A percentile compares a stretch with the other conserved stretches of the same genome.
Conservation (phyloP, 2,113 vertebrate species). For the Embiotoca jacksoni region DNA sequence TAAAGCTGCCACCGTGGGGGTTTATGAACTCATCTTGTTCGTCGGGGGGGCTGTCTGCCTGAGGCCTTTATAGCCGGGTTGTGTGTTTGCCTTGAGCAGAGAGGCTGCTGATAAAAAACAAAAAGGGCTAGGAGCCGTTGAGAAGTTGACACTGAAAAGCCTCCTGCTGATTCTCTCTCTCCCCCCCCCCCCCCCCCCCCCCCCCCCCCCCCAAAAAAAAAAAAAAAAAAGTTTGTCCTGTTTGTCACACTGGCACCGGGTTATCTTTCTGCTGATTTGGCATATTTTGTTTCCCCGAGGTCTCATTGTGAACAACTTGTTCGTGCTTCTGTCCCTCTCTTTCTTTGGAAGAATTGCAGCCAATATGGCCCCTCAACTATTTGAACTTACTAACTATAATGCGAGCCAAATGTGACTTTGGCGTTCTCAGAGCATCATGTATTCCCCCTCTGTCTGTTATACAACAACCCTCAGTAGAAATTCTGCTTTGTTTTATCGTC, state of each 20-base stretch:
- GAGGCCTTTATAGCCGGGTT: slow-evolving; percentile 33
- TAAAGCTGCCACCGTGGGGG: slow-evolving; percentile 54
- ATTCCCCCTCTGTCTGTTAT: slow-evolving; percentile 8
- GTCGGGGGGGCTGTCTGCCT: slow-evolving; percentile 19
- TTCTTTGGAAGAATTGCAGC: not conserved
- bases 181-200: not conserved
- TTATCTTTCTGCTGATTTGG: slow-evolving; percentile 44
- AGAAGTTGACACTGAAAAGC: slow-evolving; percentile 49
- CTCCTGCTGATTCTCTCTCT: slow-evolving; percentile 37
- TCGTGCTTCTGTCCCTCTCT: not conserved
- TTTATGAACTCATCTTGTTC: slow-evolving; percentile 71
- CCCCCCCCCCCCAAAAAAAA: no score
- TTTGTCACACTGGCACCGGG: not conserved
- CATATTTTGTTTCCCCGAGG: slow-evolving; percentile 7
- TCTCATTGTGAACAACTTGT: slow-evolving; percentile 30
- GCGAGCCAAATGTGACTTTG: slow-evolving; percentile 17
- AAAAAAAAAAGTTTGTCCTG: not conserved
- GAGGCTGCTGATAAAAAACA: slow-evolving; percentile 37
- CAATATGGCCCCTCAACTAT: slow-evolving; percentile 13
- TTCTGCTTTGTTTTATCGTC: slow-evolving; percentile 47
- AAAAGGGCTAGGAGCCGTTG: slow-evolving; percentile 40
- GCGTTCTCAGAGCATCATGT: slow-evolving; percentile 26
- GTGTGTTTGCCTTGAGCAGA: slow-evolving; percentile 54
- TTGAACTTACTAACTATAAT: slow-evolving; percentile 28
- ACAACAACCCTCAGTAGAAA: slow-evolving; percentile 21